Evolutionary conservation across 2,113 vertebrate genomes (phyloP).

Genomic region (Gymnocephalus cernua): DNA sequence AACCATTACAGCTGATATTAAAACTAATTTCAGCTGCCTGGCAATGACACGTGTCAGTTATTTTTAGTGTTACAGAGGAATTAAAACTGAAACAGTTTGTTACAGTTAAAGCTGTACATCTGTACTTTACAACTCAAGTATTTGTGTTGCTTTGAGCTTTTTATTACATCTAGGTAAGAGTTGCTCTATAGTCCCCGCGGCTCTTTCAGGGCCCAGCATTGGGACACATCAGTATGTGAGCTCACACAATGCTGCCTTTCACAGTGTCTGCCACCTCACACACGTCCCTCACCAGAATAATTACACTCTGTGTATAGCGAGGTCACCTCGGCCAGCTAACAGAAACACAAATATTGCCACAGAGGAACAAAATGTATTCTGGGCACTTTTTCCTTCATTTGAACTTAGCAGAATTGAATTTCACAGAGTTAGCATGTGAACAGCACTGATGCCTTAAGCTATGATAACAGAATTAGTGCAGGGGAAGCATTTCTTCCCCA

Average conservation of each 20-base stretch:
- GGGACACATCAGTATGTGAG: slow-evolving; percentile 77
- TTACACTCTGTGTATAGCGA: slow-evolving; percentile 80
- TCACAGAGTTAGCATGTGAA: slow-evolving; percentile 80
- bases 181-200: slow-evolving; percentile 59
- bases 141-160: slow-evolving; percentile 51
- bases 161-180: slow-evolving; percentile 57
- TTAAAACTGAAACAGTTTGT: background rate
- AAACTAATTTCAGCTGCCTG: background rate
- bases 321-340: slow-evolving; percentile 81
- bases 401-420: slow-evolving; percentile 82
- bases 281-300: slow-evolving; percentile 81
- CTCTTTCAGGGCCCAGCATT: slow-evolving; percentile 56
- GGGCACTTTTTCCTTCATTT: slow-evolving; percentile 71
- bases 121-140: slow-evolving; percentile 8
- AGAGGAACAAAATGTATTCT: slow-evolving; percentile 85
- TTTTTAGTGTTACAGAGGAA: background rate
- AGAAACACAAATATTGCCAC: slow-evolving; percentile 86
- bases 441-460: slow-evolving; percentile 77
- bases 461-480: slow-evolving; percentile 83
- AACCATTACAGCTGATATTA: slow-evolving; percentile 20
- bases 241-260: slow-evolving; percentile 85
- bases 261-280: slow-evolving; percentile 77
- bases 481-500: slow-evolving; percentile 74
- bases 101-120: slow-evolving; percentile 7
- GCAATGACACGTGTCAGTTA: background rate